Evolutionary conservation across 2,888 invertebrate species (phyloP), one percentile per base, ranked within the genome.

Genomic region (Pollenia labialis): DNA sequence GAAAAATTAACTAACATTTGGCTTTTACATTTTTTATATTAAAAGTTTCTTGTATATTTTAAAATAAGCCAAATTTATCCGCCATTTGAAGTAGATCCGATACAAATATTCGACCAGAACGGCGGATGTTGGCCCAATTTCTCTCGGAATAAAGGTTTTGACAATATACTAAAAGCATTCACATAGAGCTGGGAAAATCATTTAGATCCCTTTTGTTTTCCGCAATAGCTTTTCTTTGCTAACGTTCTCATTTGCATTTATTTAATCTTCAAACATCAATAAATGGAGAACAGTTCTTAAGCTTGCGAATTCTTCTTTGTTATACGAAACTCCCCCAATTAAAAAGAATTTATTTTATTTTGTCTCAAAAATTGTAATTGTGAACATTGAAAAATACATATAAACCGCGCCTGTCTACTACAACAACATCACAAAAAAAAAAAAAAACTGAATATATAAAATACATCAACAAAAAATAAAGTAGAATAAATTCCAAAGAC

Each of bases 321-420:
- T n/a, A 42, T n/a, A 48, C 14, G 48, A 46, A 66, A 66, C 48
- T 48, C 14, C 40, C n/a, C 48, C 23, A 48, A 46, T 14, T 18
- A 3, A 16, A 46, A 18, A 46, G n/a, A 9, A n/a, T 62, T n/a
- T 64, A 44, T 44, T 11, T 64, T 64, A 46, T 18, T 46, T 23
- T 64, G 44, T 64, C 4, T 46, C 42, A 46, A 18, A 64, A 11
- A 64, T 44, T 16, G 18, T 42, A 18, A 69, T 44, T 64, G 44
- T 69, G 54, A 52, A 42, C 32, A 80, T 54, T 46, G 52, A 68
- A 68, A 62, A 44, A 48, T 48, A 54, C 48, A 82, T 64, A 48
- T 16, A 85, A 86, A 82, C 85, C 85, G 82, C 82, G 79, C 74
- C 79, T 80, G 80, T 81, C 81, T 81, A 68, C 69, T 62, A 58